phyloP scores from a whole-genome alignment of 2,113 vertebrate genomes.

The Elephantulus edwardii region DNA sequence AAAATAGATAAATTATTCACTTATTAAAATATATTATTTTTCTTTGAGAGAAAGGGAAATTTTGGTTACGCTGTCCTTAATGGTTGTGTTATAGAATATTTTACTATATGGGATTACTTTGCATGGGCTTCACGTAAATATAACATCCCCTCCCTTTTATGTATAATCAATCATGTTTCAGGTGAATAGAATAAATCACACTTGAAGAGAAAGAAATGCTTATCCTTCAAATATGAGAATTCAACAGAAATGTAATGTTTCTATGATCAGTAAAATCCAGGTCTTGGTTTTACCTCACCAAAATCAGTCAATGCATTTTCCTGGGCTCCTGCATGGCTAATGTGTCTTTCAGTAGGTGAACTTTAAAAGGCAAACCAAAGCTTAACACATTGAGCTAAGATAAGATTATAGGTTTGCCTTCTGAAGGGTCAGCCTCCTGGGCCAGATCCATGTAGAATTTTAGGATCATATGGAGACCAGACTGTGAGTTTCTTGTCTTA shows the following conservation, averaged over 20 bases:
- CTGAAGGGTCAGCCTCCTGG: background rate
- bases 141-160: conserved; percentile 60
- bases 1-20: conserved; percentile 82
- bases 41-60: conserved; percentile 67
- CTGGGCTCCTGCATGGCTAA: conserved; percentile 77
- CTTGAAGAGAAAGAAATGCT: conserved; percentile 81
- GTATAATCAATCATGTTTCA: conserved; percentile 78
- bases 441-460: background rate
- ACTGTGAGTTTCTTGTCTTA: background rate
- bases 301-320: conserved; percentile 77
- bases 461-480: background rate
- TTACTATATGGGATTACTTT: conserved; percentile 70
- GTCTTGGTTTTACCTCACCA: conserved; percentile 72
- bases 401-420: background rate
- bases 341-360: conserved; percentile 77
- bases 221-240: conserved; percentile 76
- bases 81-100: conserved; percentile 64
- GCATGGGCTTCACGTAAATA: conserved; percentile 56
- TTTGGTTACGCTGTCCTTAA: conserved; percentile 53
- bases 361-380: conserved; percentile 76
- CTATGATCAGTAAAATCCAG: conserved; percentile 68
- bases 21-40: conserved; percentile 79
- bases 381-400: conserved; percentile 45
- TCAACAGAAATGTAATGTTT: conserved; percentile 77
- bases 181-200: conserved; percentile 76